Evolutionary conservation across 2,797 vertebrate species (phyloP), one percentile per base, ranked within the genome.

Genomic region (Phoebastria nigripes): DNA sequence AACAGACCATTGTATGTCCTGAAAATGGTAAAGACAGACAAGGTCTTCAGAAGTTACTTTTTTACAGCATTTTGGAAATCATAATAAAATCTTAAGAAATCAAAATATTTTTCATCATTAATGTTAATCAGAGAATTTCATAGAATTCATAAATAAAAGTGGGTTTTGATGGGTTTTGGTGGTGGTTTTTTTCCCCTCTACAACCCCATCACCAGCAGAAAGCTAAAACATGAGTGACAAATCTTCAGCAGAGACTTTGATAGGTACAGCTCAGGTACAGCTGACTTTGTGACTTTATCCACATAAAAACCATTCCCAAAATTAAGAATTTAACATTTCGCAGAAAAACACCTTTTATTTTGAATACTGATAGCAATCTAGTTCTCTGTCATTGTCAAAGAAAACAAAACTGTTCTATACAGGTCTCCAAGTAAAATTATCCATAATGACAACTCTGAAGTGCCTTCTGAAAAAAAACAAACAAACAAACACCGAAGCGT

Each of bases 121-220:
- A 55, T 39, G 4, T 11, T 63, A 29, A 44, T 44, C 9, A 2
- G 5, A 72, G 3, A 80, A 65, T 56, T 72, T 89, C 0, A 74
- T 2, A 79, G 5, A 63, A 90, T 49, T 63, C 4, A 54, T 49
- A 88, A 70, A 74, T n/a, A 41, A 26, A 61, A 82, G 5, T 7
- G 3, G 2, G 0, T 0, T 3, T 46, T 37, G 16, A 12, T 10
- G 17, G 7, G 6, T 2, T 65, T 59, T 66, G 14, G 7, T 18
- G 9, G 4, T 54, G 15, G 3, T 31, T 29, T 6, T 4, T 28
- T 9, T 0, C 7, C 1, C 1, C 4, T 35, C 3, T 2, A 4
- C 2, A 61, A 73, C 2, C 26, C 66, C 12, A 33, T 26, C 17
- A 46, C 0, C 5, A 26, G 8, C 26, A 73, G 24, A 63, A 69